A percentile compares a stretch with the other conserved stretches of the same genome.
phyloP scores from a whole-genome alignment of 2,888 invertebrate genomes.

The Noctua pronuba region DNA sequence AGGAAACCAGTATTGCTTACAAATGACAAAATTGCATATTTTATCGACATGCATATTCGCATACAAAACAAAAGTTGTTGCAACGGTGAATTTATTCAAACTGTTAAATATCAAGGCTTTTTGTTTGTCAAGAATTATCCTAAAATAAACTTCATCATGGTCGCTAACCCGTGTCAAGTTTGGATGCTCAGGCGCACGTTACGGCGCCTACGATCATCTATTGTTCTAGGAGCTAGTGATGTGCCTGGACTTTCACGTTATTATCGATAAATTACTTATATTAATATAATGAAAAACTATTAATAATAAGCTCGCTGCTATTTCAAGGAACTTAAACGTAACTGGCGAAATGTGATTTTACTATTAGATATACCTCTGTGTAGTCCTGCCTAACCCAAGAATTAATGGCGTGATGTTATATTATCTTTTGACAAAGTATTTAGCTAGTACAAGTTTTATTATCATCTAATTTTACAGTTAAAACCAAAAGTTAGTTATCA shows the following conservation, averaged over 20 bases:
- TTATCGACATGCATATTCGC: slow-evolving; percentile 12
- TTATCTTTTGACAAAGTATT: not conserved
- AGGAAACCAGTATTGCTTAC: not conserved
- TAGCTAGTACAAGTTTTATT: not conserved
- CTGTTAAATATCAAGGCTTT: slow-evolving; percentile 55
- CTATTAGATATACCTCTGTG: too few species aligned
- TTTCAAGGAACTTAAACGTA: not conserved
- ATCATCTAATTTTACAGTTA: not conserved
- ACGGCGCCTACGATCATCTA: slow-evolving; percentile 82
- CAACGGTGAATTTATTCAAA: slow-evolving; percentile 39
- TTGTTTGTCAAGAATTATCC: slow-evolving; percentile 54
- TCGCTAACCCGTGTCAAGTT: slow-evolving; percentile 74
- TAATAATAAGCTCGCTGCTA: too few species aligned
- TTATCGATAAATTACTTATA: slow-evolving; percentile 59
- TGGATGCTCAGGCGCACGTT: slow-evolving; percentile 82
- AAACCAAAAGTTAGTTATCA: not conserved
- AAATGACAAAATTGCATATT: slow-evolving; percentile 38
- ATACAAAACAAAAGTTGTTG: slow-evolving; percentile 22
- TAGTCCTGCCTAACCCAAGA: too few species aligned
- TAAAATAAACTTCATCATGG: slow-evolving; percentile 69
- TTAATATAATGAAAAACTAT: not conserved
- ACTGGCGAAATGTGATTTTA: too few species aligned
- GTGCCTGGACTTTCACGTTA: slow-evolving; percentile 43
- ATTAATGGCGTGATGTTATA: not conserved
- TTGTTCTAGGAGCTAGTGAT: slow-evolving; percentile 82